Base-by-base conservation (phyloP, 2,113 vertebrate species). In the Festucalex cinctus region DNA sequence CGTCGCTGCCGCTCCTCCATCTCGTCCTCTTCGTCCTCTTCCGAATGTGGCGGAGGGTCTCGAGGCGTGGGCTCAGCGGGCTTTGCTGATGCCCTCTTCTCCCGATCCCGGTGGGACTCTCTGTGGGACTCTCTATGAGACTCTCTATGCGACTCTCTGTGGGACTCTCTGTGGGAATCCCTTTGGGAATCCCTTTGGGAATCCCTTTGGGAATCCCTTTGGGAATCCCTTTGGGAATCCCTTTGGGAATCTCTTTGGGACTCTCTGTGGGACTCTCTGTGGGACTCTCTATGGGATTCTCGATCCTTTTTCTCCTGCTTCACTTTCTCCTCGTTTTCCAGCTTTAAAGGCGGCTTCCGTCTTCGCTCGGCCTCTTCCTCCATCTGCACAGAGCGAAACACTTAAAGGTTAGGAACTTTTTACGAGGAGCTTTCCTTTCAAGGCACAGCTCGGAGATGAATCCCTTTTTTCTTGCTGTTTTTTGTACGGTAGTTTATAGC, bases 341-440 rank as follows among this genome's bases (percentile, higher is more conserved):
- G 95, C 76, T 98, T 98, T 74, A 96, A 92, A 48, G 97, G 96
- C 20, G 94, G 95, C 68, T 97, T 95, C 62, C 94, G 92, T 62
- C 94, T 93, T 54, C 95, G 92, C 80, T 98, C 96, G 37, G 95
- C 97, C 70, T 99, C 97, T 85, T 98, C 95, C 79, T 99, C 97
- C 95, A 99, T 95, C 96, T 99, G 59, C 56, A 86, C 5, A 43
- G 22, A 41, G 17, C 8, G 12, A 76, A 0, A 53, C 0, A 66
- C 22, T 60, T 5, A 1, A 65, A 48, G 6, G n/a, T 10, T 43
- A 46, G 39, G 10, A n/a, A 39, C 14, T 26, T 16, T n/a, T 14
- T 13, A 22, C 20, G 10, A 58, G 4, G 0, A 32, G 20, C 59
- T 61, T 3, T 61, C 20, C 14, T 28, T 36, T 22, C 16, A 12